Conservation (phyloP, 1,140 invertebrate genomes). For the Nephila pilipes region DNA sequence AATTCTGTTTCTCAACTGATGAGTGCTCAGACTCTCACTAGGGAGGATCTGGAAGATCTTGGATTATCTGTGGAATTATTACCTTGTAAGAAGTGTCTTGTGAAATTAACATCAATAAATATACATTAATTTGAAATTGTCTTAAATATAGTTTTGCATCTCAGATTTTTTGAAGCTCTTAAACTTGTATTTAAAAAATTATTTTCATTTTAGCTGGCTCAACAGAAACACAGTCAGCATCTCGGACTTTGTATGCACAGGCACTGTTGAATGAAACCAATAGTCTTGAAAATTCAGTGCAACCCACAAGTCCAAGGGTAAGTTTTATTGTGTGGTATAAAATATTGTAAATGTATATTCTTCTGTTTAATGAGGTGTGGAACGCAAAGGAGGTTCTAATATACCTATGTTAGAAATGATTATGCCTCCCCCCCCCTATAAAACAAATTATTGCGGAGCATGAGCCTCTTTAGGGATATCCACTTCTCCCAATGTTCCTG, state of each 20-base stretch:
- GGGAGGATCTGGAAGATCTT: conserved; percentile 86
- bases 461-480: too few species aligned
- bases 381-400: too few species aligned
- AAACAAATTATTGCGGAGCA: too few species aligned
- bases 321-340: background rate
- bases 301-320: conserved; percentile 65
- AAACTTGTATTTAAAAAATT: background rate
- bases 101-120: background rate
- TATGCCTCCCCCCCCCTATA: too few species aligned
- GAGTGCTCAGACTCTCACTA: conserved; percentile 81
- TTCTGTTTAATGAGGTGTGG: too few species aligned
- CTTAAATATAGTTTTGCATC: too few species aligned
- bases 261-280: conserved; percentile 42
- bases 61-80: conserved; percentile 87
- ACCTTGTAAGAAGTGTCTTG: conserved; percentile 82
- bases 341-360: too few species aligned
- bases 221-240: conserved; percentile 33
- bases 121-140: too few species aligned
- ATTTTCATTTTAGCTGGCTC: background rate
- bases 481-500: too few species aligned
- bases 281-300: conserved; percentile 49
- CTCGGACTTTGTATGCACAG: conserved; percentile 37
- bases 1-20: conserved; percentile 56
- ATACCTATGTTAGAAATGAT: too few species aligned
- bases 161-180: background rate